Conservation (phyloP, 2,113 vertebrate genomes). For the Tinamus guttatus region DNA sequence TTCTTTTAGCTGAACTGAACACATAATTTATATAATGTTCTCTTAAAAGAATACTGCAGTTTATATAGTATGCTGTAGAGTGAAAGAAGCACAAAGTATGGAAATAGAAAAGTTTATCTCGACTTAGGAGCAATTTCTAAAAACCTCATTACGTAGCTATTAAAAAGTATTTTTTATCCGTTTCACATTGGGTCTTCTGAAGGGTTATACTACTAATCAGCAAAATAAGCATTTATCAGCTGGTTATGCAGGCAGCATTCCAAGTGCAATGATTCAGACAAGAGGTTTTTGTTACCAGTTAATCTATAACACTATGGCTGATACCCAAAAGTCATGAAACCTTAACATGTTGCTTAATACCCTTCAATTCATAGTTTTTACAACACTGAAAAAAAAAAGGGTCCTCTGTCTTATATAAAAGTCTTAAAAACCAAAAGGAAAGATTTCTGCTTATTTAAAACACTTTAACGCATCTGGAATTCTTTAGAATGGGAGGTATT, state of each 20-base stretch:
- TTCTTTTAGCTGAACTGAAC: conserved; percentile 11
- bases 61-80: not conserved
- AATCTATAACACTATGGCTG: conserved; percentile 36
- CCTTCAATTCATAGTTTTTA: not conserved
- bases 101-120: not conserved
- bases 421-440: not conserved
- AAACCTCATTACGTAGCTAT: conserved; percentile 42
- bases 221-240: conserved; percentile 60
- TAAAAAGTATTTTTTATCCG: conserved; percentile 60
- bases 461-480: not conserved
- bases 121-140: conserved; percentile 1
- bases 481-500: not conserved
- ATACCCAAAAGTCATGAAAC: conserved; percentile 17
- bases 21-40: not conserved
- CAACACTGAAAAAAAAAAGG: not conserved
- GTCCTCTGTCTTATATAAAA: not conserved
- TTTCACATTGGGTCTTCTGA: conserved; percentile 19
- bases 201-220: conserved; percentile 18
- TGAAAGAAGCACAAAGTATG: not conserved
- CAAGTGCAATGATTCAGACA: not conserved
- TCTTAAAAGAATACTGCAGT: not conserved
- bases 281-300: conserved; percentile 22
- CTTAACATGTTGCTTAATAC: conserved; percentile 10
- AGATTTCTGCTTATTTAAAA: not conserved
- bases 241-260: conserved; percentile 41